Evolutionary conservation across 2,113 vertebrate genomes (phyloP).

Genomic region (Psilopogon haemacephalus): DNA sequence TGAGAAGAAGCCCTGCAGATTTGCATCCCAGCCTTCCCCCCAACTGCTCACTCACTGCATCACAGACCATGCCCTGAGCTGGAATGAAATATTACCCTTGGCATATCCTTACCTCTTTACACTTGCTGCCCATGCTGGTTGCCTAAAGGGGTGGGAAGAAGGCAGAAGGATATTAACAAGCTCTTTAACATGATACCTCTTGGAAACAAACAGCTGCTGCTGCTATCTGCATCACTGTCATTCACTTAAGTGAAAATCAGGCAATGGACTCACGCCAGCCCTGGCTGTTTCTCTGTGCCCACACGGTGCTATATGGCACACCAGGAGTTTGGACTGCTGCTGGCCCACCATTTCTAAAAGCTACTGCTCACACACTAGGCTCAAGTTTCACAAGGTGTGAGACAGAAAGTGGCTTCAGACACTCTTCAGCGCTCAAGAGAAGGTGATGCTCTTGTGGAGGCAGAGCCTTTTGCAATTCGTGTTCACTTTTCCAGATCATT

Average conservation of each 20-base stretch:
- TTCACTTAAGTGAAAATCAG: neutral
- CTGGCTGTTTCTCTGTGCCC: neutral
- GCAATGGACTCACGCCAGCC: neutral
- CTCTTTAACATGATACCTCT: neutral
- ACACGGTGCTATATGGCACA: neutral
- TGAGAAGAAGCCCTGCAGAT: neutral
- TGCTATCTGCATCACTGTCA: neutral
- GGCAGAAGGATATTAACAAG: slow-evolving; percentile 13
- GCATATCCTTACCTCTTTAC: slow-evolving; percentile 20
- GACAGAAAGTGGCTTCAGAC: neutral
- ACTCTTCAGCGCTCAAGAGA: neutral
- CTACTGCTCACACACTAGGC: neutral
- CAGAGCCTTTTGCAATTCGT: neutral
- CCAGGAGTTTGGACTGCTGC: neutral
- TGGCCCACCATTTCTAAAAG: neutral
- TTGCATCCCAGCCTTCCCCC: neutral
- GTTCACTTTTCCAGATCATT: neutral
- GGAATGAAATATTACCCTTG: neutral
- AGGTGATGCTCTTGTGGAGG: neutral
- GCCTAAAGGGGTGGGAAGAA: slow-evolving; percentile 18
- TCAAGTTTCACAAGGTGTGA: neutral
- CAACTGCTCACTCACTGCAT: neutral
- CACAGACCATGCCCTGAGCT: neutral
- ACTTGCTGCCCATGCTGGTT: slow-evolving; percentile 5
- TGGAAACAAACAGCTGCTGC: slow-evolving; percentile 3